phyloP scores from a whole-genome alignment of 2,113 vertebrate species.

The Gobiocypris rarus region DNA sequence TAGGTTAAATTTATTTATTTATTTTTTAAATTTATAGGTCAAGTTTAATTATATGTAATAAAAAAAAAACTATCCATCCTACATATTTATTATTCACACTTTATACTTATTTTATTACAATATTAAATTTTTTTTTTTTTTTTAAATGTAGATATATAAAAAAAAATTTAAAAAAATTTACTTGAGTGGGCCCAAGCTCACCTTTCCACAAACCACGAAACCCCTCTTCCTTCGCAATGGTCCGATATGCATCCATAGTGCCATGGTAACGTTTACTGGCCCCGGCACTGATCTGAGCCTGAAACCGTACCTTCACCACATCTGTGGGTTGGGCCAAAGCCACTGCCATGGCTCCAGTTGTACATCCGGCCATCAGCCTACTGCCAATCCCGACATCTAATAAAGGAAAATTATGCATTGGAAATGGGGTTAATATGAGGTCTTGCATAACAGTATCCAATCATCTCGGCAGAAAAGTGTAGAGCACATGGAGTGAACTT shows the following conservation, averaged over 20 bases:
- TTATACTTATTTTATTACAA: too few relatives aligned
- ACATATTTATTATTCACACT: too few relatives aligned
- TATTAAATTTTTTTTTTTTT: too few relatives aligned
- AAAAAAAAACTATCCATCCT: too few relatives aligned
- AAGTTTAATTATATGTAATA: too few relatives aligned
- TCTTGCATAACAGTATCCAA: background rate
- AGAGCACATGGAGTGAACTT: slow-evolving; percentile 54
- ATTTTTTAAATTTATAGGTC: too few relatives aligned
- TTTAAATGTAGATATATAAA: too few relatives aligned
- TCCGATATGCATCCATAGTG: slow-evolving; percentile 79
- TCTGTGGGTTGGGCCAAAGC: slow-evolving; percentile 81
- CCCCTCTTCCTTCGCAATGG: slow-evolving; percentile 80
- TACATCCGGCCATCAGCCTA: slow-evolving; percentile 79
- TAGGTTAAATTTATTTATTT: too few relatives aligned
- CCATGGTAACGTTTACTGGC: slow-evolving; percentile 73
- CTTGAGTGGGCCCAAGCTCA: slow-evolving; percentile 26
- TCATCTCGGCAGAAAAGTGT: background rate
- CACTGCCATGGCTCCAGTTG: slow-evolving; percentile 80
- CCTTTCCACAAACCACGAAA: slow-evolving; percentile 83
- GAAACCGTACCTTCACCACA: slow-evolving; percentile 82
- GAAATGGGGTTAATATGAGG: background rate
- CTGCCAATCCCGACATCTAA: slow-evolving; percentile 75
- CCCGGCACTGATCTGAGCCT: slow-evolving; percentile 68
- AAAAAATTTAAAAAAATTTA: background rate
- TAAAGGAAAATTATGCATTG: background rate